Evolutionary conservation across 37 sponge, comb jelly and placozoan genomes (phyloP), one percentile per base, ranked within the genome.

Genomic region (Eunapius fragilis): DNA sequence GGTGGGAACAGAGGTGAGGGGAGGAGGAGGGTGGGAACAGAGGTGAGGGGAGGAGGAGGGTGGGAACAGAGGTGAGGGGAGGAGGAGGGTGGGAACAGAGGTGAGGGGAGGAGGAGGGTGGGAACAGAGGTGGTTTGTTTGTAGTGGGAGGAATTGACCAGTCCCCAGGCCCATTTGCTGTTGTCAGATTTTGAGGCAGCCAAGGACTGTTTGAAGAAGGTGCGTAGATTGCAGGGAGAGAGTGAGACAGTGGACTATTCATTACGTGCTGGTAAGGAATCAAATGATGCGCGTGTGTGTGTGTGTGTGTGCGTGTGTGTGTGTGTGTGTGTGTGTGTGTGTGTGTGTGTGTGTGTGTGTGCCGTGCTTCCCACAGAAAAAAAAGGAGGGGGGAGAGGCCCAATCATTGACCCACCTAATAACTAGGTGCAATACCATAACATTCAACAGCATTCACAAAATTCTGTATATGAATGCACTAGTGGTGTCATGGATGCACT

Each of bases 151-250:
- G n/a, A n/a, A n/a, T n/a, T 41, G 41, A 41, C 41, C 3, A 22
- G 32, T 67, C 32, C 41, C 37, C 72, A 89, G 84, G 85, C 70
- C 31, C 67, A 85, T 25, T 48, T 85, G 5, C 70, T 30, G 49
- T 36, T 88, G 71, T 69, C 71, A 70, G 47, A 88, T 24, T 88
- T 88, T 75, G 50, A 76, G 14, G 58, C 69, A 11, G 88, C 83
- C 58, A 88, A 88, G 70, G 69, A 77, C 22, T 88, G 83, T 23
- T 35, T 88, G 70, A 88, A 88, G 83, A 68, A 67, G 58, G 77
- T 70, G n/a, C 50, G 82, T 3, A 69, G 45, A 35, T 13, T 85
- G 26, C 49, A n/a, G n/a, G 78, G 38, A 27, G 88, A 82, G 13
- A 45, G 36, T 2, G 81, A 81, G 47, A 23, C 19, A 0, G 72